Base-by-base conservation (phyloP, 2,797 vertebrate genomes). In the Notolepis coatsorum region DNA sequence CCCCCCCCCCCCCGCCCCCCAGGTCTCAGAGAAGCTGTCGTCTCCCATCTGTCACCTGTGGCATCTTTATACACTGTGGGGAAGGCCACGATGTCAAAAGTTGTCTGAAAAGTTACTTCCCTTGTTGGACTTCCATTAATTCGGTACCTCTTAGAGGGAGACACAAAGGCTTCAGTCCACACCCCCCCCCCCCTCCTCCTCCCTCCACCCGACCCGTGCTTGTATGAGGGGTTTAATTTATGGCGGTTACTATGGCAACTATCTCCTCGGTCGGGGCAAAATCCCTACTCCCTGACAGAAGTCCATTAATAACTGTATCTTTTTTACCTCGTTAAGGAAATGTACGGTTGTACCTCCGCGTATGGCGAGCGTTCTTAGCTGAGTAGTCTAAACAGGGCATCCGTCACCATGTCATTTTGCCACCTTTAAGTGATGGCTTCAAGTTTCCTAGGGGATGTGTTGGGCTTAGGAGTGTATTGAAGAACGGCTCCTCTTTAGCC, bases 181-280 rank as follows among this genome's bases (percentile, higher is more conserved):
- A n/a, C 82, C 75, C 87, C 52, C 25, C n/a, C 39, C 48, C 17
- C n/a, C 13, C 39, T 24, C 9, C 1, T n/a, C 28, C 24, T 4
- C 2, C 8, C 7, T 9, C 9, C 35, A 4, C 33, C 35, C 35
- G 54, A 64, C 59, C 41, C 45, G 39, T 21, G 24, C 92, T 93
- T 75, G 77, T 93, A 91, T 84, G 86, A 91, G 88, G 90, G 92
- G 86, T 90, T 94, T 91, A 91, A 93, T 90, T 93, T 93, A 94
- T 94, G 89, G 82, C 80, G 79, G 95, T 97, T 93, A 90, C 96
- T 90, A 96, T 95, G 92, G 95, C 81, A 92, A 96, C 95, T 94
- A 97, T 97, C 95, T 96, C 73, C 85, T 77, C 83, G 89, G 88
- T 82, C 79, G 87, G 91, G 92, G 63, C 35, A 42, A 92, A 91